A percentile compares a stretch with the other conserved stretches of the same genome.
Conservation (phyloP, 2,797 vertebrate genomes). For the Notolabrus celidotus region DNA sequence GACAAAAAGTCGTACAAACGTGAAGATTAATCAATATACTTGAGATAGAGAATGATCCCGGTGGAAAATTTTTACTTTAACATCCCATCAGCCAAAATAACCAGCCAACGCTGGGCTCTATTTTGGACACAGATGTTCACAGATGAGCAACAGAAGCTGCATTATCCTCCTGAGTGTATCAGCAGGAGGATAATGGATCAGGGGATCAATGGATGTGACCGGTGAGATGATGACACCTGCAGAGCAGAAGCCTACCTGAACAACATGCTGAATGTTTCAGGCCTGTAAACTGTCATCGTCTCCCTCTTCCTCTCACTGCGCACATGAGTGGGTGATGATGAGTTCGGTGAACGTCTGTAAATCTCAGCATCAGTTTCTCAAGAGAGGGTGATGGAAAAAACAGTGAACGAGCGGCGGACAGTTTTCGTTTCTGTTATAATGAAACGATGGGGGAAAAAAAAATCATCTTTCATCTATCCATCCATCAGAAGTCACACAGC, state of each 20-base stretch:
- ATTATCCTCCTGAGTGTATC: background rate
- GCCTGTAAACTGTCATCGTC: constrained; percentile 22
- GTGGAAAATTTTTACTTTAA: background rate
- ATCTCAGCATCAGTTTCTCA: constrained; percentile 10
- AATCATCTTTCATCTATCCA: constrained; percentile 57
- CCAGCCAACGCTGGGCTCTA: background rate
- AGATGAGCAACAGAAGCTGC: constrained; percentile 26
- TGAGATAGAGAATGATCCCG: background rate
- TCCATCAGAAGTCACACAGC: constrained; percentile 61
- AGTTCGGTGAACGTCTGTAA: constrained; percentile 43
- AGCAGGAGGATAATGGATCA: constrained; percentile 27
- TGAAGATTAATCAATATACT: background rate
- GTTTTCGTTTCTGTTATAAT: constrained; percentile 22
- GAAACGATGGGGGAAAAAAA: constrained; percentile 28
- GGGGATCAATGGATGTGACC: constrained; percentile 37
- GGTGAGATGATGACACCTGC: constrained; percentile 40
- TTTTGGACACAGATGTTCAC: constrained; percentile 16
- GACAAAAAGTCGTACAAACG: background rate
- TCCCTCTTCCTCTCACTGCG: constrained; percentile 53
- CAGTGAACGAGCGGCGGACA: constrained; percentile 5
- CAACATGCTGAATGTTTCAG: constrained; percentile 31
- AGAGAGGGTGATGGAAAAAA: constrained; percentile 20
- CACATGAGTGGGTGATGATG: constrained; percentile 32
- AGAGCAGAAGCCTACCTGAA: constrained; percentile 48
- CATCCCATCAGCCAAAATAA: background rate